These are phyloP conservation scores for Dolichotis patagonum DNA, from an alignment of 2,113 vertebrate genomes.

Conservation along the genomic window DNA sequence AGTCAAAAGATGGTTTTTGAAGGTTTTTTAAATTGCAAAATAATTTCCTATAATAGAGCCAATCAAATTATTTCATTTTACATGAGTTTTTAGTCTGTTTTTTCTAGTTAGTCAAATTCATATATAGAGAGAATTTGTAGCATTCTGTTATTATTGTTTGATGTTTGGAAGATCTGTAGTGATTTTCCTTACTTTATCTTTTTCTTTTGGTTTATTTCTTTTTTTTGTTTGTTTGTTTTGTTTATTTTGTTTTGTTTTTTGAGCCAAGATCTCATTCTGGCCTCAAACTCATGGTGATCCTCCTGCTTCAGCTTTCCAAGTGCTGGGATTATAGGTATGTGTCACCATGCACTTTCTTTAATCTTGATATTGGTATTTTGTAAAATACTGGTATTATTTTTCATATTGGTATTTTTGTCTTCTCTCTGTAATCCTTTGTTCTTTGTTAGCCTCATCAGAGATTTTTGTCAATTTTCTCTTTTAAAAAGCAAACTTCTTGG, in stretches of 20 bases:
- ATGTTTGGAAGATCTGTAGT: not conserved
- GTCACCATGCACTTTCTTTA: not conserved
- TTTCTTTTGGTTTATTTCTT: not conserved
- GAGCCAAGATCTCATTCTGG: not conserved
- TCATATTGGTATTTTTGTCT: slow-evolving; percentile 1
- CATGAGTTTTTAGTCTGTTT: not conserved
- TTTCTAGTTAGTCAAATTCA: not conserved
- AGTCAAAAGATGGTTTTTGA: not conserved
- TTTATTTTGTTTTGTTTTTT: not conserved
- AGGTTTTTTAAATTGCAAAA: slow-evolving; percentile 18
- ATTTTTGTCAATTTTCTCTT: slow-evolving; percentile 47
- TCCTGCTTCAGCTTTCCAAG: not conserved
- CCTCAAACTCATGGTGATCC: not conserved
- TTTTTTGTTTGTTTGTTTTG: not conserved
- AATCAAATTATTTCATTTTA: slow-evolving; percentile 21
- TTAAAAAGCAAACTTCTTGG: not conserved
- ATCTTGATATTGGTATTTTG: not conserved
- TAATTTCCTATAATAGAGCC: not conserved
- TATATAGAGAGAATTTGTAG: not conserved
- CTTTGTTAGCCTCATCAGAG: slow-evolving; percentile 16
- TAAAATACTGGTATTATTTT: too few species aligned
- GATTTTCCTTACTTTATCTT: not conserved
- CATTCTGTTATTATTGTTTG: not conserved
- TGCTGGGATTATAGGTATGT: not conserved
- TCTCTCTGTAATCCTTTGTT: not conserved